Evolutionary conservation across 2,888 invertebrate species (phyloP).

Genomic region (Acrocyrtus sp.): DNA sequence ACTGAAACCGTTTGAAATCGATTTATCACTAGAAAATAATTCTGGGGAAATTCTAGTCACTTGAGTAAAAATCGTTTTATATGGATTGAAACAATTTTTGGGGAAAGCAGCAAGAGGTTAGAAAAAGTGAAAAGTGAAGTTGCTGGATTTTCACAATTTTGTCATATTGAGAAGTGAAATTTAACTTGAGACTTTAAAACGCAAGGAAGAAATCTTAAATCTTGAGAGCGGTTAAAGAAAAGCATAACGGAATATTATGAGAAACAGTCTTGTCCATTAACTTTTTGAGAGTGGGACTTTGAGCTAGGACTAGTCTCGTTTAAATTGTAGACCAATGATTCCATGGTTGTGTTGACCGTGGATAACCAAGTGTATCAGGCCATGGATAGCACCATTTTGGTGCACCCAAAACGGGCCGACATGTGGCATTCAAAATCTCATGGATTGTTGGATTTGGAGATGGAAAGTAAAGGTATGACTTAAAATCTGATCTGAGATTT

Average conservation of each 20-base stretch:
- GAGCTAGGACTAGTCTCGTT: slow-evolving; percentile 25
- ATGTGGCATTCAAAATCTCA: slow-evolving; percentile 77
- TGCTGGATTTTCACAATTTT: too few relatives aligned
- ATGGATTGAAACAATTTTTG: too few relatives aligned
- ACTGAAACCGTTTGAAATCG: too few relatives aligned
- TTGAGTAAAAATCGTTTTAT: too few relatives aligned
- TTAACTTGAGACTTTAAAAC: not conserved
- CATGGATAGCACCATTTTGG: slow-evolving; percentile 65
- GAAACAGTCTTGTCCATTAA: not conserved
- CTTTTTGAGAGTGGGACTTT: not conserved
- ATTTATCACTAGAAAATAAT: too few relatives aligned
- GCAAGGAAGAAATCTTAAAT: not conserved
- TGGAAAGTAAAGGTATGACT: slow-evolving; percentile 77
- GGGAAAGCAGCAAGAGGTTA: too few relatives aligned
- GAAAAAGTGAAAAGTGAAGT: too few relatives aligned
- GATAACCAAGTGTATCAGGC: slow-evolving; percentile 64
- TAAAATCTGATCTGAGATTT: too few relatives aligned
- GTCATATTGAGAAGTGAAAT: too few relatives aligned
- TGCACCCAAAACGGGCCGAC: slow-evolving; percentile 65
- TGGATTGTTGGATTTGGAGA: slow-evolving; percentile 74
- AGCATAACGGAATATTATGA: not conserved
- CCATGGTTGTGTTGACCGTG: slow-evolving; percentile 66
- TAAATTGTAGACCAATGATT: slow-evolving; percentile 66
- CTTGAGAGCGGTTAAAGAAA: not conserved
- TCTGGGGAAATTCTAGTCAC: too few relatives aligned